These are phyloP conservation scores for Globodera ellingtonae DNA, from an alignment of 1,140 invertebrate species.

Conservation along the genomic window DNA sequence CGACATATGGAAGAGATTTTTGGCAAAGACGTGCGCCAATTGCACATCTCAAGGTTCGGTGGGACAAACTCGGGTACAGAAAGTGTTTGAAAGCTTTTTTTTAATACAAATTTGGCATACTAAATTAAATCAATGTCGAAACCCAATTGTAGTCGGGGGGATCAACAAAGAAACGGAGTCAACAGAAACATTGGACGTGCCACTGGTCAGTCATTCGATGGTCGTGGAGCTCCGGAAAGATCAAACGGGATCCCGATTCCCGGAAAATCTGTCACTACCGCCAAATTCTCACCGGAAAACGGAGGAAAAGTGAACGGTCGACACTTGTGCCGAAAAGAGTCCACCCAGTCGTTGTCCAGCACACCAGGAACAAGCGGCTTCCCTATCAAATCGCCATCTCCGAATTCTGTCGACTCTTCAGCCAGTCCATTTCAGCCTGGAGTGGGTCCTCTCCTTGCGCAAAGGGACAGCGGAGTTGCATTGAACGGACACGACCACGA, in stretches of 20 bases:
- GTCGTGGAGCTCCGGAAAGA: not conserved
- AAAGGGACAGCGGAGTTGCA: not conserved
- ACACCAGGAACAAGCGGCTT: too few relatives aligned
- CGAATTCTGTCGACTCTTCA: too few relatives aligned
- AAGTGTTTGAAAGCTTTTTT: too few relatives aligned
- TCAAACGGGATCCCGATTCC: not conserved
- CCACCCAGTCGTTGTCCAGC: too few relatives aligned
- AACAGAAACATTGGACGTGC: slow-evolving; percentile 1
- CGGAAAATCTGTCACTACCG: not conserved
- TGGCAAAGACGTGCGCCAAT: not conserved
- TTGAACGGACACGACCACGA: not conserved
- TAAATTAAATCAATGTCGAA: not conserved
- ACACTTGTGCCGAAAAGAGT: not conserved
- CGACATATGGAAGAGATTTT: not conserved
- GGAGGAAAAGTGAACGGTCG: not conserved
- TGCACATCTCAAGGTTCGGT: not conserved
- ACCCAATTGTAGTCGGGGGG: not conserved
- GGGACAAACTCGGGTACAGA: not conserved
- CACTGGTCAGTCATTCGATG: not conserved
- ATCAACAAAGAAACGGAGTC: not conserved
- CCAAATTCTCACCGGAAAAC: not conserved
- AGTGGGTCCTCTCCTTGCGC: too few relatives aligned
- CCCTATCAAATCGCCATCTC: too few relatives aligned
- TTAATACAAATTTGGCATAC: too few relatives aligned
- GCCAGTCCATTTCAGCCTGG: too few relatives aligned